Conservation (phyloP, 2,888 invertebrate genomes). For the Oxycera nigricornis region DNA sequence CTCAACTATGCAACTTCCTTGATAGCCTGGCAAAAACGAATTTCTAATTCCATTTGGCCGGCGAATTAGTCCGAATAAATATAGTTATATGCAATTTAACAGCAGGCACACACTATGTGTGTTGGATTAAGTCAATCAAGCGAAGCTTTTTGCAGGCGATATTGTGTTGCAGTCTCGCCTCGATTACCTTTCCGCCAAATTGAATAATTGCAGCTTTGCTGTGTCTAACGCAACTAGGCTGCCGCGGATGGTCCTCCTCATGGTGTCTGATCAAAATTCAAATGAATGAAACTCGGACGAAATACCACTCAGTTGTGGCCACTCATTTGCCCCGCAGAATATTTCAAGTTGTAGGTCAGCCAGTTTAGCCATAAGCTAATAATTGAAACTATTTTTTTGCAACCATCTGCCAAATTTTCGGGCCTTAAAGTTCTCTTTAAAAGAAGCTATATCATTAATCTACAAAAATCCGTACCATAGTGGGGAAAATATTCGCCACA, state of each 20-base stretch:
- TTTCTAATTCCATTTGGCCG: slow-evolving; percentile 37
- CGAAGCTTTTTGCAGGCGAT: slow-evolving; percentile 19
- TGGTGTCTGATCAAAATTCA: slow-evolving; percentile 4
- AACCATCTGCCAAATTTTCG: too few species aligned
- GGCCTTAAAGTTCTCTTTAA: too few species aligned
- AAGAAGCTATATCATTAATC: not conserved
- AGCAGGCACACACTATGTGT: slow-evolving; percentile 25
- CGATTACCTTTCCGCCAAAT: slow-evolving; percentile 37
- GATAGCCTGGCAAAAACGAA: slow-evolving; percentile 1
- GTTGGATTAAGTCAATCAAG: slow-evolving; percentile 33
- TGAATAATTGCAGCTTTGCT: slow-evolving; percentile 33
- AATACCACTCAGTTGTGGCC: not conserved
- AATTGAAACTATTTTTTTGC: too few species aligned
- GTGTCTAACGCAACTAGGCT: not conserved
- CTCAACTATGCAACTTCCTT: slow-evolving; percentile 25
- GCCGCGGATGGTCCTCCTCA: not conserved
- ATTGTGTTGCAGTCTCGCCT: slow-evolving; percentile 23
- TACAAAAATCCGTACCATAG: too few species aligned
- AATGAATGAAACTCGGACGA: slow-evolving; percentile 32
- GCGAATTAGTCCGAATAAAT: slow-evolving; percentile 33
- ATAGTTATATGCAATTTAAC: slow-evolving; percentile 28
- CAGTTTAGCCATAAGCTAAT: too few species aligned
- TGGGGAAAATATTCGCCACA: not conserved
- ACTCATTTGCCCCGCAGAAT: slow-evolving; percentile 1
- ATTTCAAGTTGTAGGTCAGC: too few species aligned